Percentiles rank a stretch among this genome's conserved stretches.
Conservation (phyloP, 2,113 vertebrate species). For the Dryoscopus gambensis region DNA sequence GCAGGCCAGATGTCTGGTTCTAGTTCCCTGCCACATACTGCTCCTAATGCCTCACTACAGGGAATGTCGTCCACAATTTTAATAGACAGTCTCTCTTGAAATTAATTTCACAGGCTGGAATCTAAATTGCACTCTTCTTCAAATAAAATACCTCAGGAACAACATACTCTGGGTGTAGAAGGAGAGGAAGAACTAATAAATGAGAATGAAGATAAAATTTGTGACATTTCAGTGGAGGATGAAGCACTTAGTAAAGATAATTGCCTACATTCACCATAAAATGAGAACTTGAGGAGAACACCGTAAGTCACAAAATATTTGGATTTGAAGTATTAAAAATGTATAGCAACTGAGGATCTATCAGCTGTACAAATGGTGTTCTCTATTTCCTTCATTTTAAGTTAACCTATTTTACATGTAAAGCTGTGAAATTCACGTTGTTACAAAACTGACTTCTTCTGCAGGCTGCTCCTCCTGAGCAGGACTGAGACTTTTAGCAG, state of each 20-base stretch:
- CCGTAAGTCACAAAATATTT: background rate
- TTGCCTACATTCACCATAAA: background rate
- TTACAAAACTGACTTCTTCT: background rate
- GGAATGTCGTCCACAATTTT: background rate
- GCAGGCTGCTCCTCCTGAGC: background rate
- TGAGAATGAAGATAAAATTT: background rate
- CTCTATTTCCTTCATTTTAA: background rate
- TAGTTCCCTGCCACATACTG: fast-evolving
- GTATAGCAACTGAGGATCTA: background rate
- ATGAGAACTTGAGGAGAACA: background rate
- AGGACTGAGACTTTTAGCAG: background rate
- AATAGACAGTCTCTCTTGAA: background rate
- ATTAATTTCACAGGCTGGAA: background rate
- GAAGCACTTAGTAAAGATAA: background rate
- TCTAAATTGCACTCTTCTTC: background rate
- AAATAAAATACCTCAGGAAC: background rate
- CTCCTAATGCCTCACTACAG: background rate
- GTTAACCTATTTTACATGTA: background rate
- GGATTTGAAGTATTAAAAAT: background rate
- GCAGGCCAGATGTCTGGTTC: background rate
- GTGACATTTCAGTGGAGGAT: background rate
- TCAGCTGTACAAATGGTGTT: background rate
- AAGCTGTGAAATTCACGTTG: background rate
- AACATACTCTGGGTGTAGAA: background rate
- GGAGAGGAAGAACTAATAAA: background rate